Percentiles rank a stretch among this genome's conserved stretches.
Conservation (phyloP, 2,888 invertebrate genomes). For the Polydrusus cervinus region DNA sequence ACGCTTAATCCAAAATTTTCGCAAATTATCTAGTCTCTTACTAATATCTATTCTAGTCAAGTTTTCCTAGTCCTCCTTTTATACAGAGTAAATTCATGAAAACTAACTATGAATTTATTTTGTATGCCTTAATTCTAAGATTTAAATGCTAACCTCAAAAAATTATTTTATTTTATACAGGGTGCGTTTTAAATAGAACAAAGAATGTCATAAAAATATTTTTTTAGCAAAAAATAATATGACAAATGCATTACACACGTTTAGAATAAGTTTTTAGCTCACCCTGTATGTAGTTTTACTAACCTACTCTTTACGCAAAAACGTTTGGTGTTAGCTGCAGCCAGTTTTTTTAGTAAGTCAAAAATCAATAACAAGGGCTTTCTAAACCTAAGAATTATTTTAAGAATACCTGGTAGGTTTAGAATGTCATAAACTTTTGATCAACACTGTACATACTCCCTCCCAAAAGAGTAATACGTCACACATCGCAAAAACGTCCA, state of each 20-base stretch:
- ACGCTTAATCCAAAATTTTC: background rate
- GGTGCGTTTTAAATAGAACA: background rate
- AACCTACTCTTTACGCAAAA: background rate
- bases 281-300: constrained; percentile 17
- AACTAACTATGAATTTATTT: constrained; percentile 49
- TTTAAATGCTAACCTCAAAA: background rate
- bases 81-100: constrained; percentile 24
- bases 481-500: constrained; percentile 73
- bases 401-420: background rate
- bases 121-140: constrained; percentile 33
- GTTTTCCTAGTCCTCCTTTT: constrained; percentile 55
- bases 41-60: constrained; percentile 60
- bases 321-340: constrained; percentile 28
- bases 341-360: constrained; percentile 25
- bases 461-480: constrained; percentile 55
- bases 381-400: background rate
- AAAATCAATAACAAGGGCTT: background rate
- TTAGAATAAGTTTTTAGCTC: constrained; percentile 3
- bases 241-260: no score
- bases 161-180: background rate
- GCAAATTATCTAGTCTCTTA: constrained; percentile 40
- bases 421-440: constrained; percentile 7
- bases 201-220: background rate
- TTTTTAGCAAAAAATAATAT: background rate
- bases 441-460: constrained; percentile 50